A percentile compares a stretch with the other conserved stretches of the same genome.
Evolutionary conservation across 1,140 invertebrate genomes (phyloP).

Genomic region (Zaprionus nigranus): DNA sequence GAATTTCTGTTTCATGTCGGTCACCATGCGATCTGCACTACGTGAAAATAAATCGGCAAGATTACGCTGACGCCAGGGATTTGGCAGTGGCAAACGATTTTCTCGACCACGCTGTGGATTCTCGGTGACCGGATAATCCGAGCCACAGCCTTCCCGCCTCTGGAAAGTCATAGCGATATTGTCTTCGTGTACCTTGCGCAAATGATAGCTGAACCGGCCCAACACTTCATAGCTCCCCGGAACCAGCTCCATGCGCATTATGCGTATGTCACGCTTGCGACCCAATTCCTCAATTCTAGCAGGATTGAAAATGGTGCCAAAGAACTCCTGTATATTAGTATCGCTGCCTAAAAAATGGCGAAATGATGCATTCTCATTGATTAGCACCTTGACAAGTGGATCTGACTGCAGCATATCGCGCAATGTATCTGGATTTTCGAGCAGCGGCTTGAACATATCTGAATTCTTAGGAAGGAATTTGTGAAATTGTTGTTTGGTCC

Average conservation of each 20-base stretch:
- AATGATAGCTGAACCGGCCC: conserved; percentile 3
- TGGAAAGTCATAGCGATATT: conserved; percentile 52
- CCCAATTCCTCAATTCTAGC: conserved; percentile 53
- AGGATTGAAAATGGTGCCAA: conserved; percentile 37
- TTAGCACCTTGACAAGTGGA: conserved; percentile 25
- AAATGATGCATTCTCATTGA: conserved; percentile 44
- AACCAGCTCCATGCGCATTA: conserved; percentile 55
- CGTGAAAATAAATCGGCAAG: neutral
- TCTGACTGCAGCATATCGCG: conserved; percentile 41
- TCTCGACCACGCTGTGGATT: conserved; percentile 61
- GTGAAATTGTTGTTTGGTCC: neutral
- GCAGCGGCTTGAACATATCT: conserved; percentile 11
- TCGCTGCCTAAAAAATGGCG: conserved; percentile 59
- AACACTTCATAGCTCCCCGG: conserved; percentile 44
- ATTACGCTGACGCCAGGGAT: conserved; percentile 47
- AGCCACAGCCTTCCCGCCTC: neutral
- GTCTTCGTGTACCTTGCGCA: conserved; percentile 51
- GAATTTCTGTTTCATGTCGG: conserved; percentile 10
- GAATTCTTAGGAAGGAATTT: neutral
- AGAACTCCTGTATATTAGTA: conserved; percentile 53
- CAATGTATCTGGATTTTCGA: conserved; percentile 29
- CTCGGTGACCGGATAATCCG: neutral
- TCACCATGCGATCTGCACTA: neutral
- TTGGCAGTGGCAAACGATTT: conserved; percentile 58
- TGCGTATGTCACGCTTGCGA: conserved; percentile 50